These are phyloP conservation scores for Mythimna ferrago DNA, from an alignment of 2,888 invertebrate genomes.

Conservation along the genomic window DNA sequence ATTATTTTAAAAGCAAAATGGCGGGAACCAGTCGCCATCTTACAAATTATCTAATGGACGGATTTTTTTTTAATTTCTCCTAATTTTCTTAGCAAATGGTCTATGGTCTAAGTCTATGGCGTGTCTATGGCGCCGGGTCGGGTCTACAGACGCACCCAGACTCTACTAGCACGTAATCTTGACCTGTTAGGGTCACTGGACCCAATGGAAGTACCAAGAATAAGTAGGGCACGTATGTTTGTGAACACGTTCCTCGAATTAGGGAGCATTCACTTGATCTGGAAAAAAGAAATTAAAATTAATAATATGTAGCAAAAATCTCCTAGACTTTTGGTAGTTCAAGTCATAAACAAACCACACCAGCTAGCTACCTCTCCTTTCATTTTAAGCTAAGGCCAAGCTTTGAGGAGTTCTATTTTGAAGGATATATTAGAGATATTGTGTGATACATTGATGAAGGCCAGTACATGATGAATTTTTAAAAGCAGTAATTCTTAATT, in stretches of 20 bases:
- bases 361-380: background rate
- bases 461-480: background rate
- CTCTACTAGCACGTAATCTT: slow-evolving; percentile 98
- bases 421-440: background rate
- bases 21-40: slow-evolving; percentile 43
- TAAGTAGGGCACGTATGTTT: slow-evolving; percentile 97
- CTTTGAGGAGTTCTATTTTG: no score
- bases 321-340: background rate
- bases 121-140: slow-evolving; percentile 70
- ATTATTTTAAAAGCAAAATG: slow-evolving; percentile 29
- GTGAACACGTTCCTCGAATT: slow-evolving; percentile 97
- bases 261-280: slow-evolving; percentile 97
- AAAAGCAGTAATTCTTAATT: no score
- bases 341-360: background rate
- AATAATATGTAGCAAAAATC: background rate
- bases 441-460: background rate
- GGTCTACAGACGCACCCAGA: slow-evolving; percentile 97
- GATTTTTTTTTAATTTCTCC: slow-evolving; percentile 32
- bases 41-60: slow-evolving; percentile 50
- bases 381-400: no score
- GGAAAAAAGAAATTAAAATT: slow-evolving; percentile 71
- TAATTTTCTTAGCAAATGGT: slow-evolving; percentile 30
- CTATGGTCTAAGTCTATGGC: slow-evolving; percentile 37
- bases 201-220: slow-evolving; percentile 97
- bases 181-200: slow-evolving; percentile 97